Base-by-base conservation (phyloP, 2,888 invertebrate species). In the Acanthosepion esculentum region DNA sequence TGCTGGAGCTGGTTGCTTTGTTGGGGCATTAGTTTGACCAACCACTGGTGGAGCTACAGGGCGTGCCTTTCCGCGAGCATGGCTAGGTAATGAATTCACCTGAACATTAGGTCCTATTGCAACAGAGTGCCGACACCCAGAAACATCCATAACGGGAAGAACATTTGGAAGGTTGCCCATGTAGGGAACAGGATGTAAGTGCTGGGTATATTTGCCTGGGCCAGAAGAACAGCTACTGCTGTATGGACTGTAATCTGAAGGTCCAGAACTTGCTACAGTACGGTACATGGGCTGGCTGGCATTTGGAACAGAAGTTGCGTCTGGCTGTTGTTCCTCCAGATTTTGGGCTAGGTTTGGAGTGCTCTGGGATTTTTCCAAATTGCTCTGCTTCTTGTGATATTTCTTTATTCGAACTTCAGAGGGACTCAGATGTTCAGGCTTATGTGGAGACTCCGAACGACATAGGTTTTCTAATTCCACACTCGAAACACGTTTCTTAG, bases 401-500 rank as follows among this genome's bases (percentile, higher is more conserved):
- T 96, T 96, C 93, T 96, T 95, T 64, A 96, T 96, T n/a, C 96
- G 95, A 78, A 96, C 95, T 94, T 96, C 96, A 12, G 96, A 96
- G 4, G 96, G 96, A 95, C 96, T 96, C 94, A 95, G 95, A 94
- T 96, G 95, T 41, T 96, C 95, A 59, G 94, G 94, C 53, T 95
- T 94, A 91, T 95, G 94, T 94, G 95, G 55, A 92, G 95, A 78
- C 33, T 95, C 95, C 20, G 94, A 91, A 29, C 95, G 91, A 29
- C 94, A 55, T 48, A 96, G 95, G 93, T 96, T 96, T 41, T 96
- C 96, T 33, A 96, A 95, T 94, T 96, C 96, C 5, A 96, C 95
- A 95, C 96, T 96, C 0, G 96, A 96, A 48, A 97, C 96, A 26
- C 97, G 95, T 95, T 97, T 96, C 55, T 97, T 96, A 94, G 96